Conservation (phyloP, 2,113 vertebrate species). For the Neodontobutis hainanensis region DNA sequence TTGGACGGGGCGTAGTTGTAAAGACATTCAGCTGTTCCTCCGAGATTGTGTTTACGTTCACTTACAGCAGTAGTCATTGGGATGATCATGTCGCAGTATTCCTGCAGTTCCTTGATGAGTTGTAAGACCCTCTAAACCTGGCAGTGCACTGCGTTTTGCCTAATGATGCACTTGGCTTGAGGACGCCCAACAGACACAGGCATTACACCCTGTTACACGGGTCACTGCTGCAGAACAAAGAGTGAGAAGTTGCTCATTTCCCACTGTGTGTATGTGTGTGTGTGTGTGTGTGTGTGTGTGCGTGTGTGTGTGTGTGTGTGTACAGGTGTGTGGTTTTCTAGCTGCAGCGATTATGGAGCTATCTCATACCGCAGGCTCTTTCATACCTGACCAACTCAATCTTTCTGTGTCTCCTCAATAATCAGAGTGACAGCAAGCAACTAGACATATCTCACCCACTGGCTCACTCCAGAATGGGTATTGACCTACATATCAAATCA, state of each 20-base stretch:
- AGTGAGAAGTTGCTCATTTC: constrained; percentile 54
- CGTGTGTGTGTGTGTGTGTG: constrained; percentile 12
- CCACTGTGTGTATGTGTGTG: constrained; percentile 14
- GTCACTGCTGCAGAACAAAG: constrained; percentile 63
- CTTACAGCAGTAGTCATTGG: constrained; percentile 18
- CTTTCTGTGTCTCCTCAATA: constrained; percentile 69
- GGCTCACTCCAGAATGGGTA: constrained; percentile 62
- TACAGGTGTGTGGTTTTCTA: not conserved
- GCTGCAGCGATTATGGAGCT: constrained; percentile 53
- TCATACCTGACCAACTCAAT: constrained; percentile 72
- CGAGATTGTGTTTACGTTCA: constrained; percentile 23
- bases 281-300: constrained; percentile 10
- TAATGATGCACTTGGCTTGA: constrained; percentile 57
- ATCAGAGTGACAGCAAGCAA: constrained; percentile 74
- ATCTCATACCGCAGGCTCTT: constrained; percentile 58
- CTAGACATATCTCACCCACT: constrained; percentile 62
- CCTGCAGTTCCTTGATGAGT: constrained; percentile 26
- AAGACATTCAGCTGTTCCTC: constrained; percentile 38
- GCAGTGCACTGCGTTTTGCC: constrained; percentile 37
- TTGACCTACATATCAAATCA: constrained; percentile 77
- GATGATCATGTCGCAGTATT: constrained; percentile 25
- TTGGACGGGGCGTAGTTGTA: constrained; percentile 15
- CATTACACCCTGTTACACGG: constrained; percentile 63
- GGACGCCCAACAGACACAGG: constrained; percentile 46
- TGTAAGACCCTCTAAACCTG: constrained; percentile 17